These are phyloP conservation scores for Pelodytes ibericus DNA, from an alignment of 2,797 vertebrate genomes.

Conservation along the genomic window DNA sequence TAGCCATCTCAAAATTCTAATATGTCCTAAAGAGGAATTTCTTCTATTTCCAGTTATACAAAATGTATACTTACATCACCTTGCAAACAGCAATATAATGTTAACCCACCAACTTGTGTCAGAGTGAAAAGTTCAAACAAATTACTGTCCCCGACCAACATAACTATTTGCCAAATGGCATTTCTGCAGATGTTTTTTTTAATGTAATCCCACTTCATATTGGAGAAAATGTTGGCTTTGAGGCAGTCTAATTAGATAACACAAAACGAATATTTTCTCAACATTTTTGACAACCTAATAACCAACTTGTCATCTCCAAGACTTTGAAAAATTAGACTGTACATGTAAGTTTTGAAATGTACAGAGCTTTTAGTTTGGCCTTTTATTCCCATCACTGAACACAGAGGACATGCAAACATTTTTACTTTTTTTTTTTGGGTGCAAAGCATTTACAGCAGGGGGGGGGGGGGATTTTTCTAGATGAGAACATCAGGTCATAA, in stretches of 20 bases:
- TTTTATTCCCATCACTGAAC: background rate
- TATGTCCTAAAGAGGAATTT: too few species aligned
- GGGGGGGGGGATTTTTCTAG: too few species aligned
- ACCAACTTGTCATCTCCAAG: conserved; percentile 63
- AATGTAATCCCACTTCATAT: conserved; percentile 19
- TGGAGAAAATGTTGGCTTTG: conserved; percentile 51
- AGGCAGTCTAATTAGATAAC: conserved; percentile 69
- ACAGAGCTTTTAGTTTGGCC: conserved; percentile 39
- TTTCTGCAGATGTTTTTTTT: background rate
- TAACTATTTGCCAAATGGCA: background rate
- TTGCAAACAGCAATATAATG: background rate
- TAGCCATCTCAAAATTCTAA: too few species aligned
- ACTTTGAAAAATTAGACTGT: conserved; percentile 63
- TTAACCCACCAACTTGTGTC: background rate
- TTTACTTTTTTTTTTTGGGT: conserved; percentile 10
- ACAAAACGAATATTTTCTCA: conserved; percentile 62
- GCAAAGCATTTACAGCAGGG: too few species aligned
- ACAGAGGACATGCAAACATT: background rate
- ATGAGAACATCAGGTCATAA: too few species aligned
- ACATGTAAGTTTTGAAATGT: conserved; percentile 55
- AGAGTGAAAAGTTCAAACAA: background rate
- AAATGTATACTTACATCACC: too few species aligned
- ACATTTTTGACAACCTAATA: conserved; percentile 68
- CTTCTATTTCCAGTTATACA: too few species aligned
- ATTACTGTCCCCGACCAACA: background rate